A percentile compares a stretch with the other conserved stretches of the same genome.
Conservation (phyloP, 2,797 vertebrate species). For the Phyllotis vaccarum region DNA sequence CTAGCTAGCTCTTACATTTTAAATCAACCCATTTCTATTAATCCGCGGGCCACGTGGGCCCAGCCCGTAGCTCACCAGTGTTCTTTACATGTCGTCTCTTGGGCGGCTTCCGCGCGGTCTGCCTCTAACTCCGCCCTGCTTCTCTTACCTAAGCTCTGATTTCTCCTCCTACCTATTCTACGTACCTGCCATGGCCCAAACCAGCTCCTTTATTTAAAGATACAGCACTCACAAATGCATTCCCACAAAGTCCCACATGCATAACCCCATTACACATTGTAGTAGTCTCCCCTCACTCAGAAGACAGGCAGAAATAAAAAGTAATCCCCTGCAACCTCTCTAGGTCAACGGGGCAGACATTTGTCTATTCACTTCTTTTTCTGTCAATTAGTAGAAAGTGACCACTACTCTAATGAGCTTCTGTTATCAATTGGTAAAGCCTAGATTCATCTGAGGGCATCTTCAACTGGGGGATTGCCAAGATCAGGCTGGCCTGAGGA, state of each 20-base stretch:
- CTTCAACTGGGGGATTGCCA: not conserved
- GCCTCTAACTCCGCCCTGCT: too few relatives aligned
- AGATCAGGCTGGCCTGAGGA: not conserved
- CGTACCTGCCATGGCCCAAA: too few relatives aligned
- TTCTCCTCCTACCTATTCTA: too few relatives aligned
- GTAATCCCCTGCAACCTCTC: not conserved
- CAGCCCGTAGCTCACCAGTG: too few relatives aligned
- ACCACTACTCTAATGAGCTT: not conserved
- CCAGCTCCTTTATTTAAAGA: too few relatives aligned
- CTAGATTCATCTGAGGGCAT: not conserved
- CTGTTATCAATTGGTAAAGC: not conserved
- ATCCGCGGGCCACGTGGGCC: too few relatives aligned
- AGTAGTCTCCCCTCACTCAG: not conserved
- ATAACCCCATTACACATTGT: not conserved
- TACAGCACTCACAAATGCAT: too few relatives aligned
- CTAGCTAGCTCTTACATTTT: too few relatives aligned
- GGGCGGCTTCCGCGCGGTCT: too few relatives aligned
- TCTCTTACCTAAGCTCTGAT: too few relatives aligned
- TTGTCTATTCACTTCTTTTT: not conserved
- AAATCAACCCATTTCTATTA: too few relatives aligned
- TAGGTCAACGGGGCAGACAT: not conserved
- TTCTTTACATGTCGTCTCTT: too few relatives aligned
- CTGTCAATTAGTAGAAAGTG: not conserved
- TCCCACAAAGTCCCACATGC: not conserved
- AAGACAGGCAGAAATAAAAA: constrained; percentile 21